Conservation (phyloP, 2,113 vertebrate species). For the Gnathonemus longibarbis region DNA sequence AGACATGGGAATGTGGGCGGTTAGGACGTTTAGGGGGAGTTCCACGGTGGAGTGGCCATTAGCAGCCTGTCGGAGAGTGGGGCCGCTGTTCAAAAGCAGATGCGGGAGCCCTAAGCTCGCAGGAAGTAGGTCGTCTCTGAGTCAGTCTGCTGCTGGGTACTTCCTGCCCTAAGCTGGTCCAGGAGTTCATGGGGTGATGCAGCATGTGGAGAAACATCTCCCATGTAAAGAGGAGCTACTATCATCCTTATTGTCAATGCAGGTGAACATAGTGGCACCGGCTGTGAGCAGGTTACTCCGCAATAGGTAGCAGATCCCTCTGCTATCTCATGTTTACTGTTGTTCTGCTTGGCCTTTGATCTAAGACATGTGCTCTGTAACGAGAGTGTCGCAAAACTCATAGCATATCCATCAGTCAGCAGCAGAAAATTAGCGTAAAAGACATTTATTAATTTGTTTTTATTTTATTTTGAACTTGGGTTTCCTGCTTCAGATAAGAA, state of each 20-base stretch:
- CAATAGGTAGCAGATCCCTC: not conserved
- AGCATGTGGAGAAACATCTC: not conserved
- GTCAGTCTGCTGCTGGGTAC: not conserved
- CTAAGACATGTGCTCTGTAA: not conserved
- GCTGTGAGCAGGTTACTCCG: not conserved
- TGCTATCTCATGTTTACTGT: not conserved
- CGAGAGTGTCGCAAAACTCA: not conserved
- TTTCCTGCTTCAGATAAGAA: not conserved
- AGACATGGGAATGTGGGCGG: slow-evolving; percentile 47
- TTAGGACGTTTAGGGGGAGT: slow-evolving; percentile 43
- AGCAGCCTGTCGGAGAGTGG: slow-evolving; percentile 32
- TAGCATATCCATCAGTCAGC: not conserved
- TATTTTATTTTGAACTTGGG: not conserved
- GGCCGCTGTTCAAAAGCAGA: slow-evolving; percentile 33
- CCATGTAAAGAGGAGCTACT: not conserved
- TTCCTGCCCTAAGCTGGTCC: not conserved
- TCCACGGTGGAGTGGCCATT: slow-evolving; percentile 42
- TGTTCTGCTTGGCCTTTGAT: not conserved
- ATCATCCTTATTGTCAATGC: not conserved
- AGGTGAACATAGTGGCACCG: not conserved
- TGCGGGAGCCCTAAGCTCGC: slow-evolving; percentile 23
- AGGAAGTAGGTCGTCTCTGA: not conserved
- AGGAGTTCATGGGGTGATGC: not conserved
- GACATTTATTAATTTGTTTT: not conserved
- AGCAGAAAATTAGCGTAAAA: not conserved